Percentiles rank a stretch among this genome's conserved stretches.
Conservation (phyloP, 2,113 vertebrate species). For the Gobio gobio region DNA sequence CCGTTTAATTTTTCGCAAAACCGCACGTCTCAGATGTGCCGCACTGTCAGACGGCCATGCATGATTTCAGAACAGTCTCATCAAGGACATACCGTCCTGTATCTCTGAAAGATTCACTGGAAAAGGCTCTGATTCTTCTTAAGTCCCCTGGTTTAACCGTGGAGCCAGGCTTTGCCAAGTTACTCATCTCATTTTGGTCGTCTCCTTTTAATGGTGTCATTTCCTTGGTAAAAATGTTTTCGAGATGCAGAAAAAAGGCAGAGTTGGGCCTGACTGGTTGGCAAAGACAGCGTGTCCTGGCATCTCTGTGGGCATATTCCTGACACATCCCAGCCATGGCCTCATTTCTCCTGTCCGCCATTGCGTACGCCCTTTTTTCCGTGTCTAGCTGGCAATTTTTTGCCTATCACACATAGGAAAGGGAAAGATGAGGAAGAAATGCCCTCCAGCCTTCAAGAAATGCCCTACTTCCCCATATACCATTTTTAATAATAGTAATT, state of each 20-base stretch:
- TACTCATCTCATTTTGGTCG: conserved; percentile 48
- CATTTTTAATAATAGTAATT: not conserved
- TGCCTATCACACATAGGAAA: not conserved
- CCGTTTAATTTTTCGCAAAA: conserved; percentile 21
- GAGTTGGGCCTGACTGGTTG: conserved; percentile 35
- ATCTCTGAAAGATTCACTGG: conserved; percentile 15
- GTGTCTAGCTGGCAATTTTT: conserved; percentile 5
- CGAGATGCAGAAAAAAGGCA: conserved; percentile 17
- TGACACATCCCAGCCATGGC: conserved; percentile 47
- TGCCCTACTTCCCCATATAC: not conserved
- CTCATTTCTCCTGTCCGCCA: conserved; percentile 37
- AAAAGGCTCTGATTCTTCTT: not conserved
- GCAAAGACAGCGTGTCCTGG: conserved; percentile 57
- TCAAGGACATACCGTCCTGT: not conserved
- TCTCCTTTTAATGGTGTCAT: conserved; percentile 48
- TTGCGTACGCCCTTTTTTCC: conserved; percentile 12
- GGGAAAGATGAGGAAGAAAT: conserved; percentile 25
- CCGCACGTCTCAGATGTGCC: not conserved
- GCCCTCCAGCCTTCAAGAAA: not conserved
- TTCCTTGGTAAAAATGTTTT: conserved; percentile 53
- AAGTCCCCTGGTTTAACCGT: not conserved
- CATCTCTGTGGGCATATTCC: conserved; percentile 56
- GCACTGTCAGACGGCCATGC: not conserved
- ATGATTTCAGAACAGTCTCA: conserved; percentile 19
- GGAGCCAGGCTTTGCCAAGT: conserved; percentile 40